A percentile compares a stretch with the other conserved stretches of the same genome.
Conservation (phyloP, 2,888 invertebrate species). For the Xylophagus ater region DNA sequence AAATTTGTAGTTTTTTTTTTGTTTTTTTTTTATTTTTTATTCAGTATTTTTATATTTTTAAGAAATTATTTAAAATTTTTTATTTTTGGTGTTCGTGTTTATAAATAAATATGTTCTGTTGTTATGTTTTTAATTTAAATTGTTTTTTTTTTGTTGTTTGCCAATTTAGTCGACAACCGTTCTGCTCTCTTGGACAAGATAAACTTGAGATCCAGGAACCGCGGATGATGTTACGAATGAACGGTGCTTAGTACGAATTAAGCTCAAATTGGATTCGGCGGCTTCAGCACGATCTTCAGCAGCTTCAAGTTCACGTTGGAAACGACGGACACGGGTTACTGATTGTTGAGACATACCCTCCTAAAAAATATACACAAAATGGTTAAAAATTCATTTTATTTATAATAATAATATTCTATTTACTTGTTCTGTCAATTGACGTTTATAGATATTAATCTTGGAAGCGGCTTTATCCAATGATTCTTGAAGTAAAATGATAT, state of each 20-base stretch:
- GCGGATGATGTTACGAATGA: conserved; percentile 91
- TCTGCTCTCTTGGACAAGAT: conserved; percentile 72
- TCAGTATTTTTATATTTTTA: not conserved
- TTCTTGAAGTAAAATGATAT: conserved; percentile 84
- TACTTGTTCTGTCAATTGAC: conserved; percentile 87
- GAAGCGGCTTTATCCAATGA: conserved; percentile 74
- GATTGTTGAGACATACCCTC: conserved; percentile 87
- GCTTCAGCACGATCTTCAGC: conserved; percentile 94
- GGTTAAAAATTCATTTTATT: not conserved
- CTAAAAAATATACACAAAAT: conserved; percentile 38
- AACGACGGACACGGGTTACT: conserved; percentile 91
- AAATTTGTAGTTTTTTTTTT: conserved; percentile 3
- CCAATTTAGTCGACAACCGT: conserved; percentile 38
- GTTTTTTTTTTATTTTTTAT: conserved; percentile 5
- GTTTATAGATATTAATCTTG: conserved; percentile 89
- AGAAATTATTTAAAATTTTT: conserved; percentile 4
- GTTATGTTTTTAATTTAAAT: conserved; percentile 5
- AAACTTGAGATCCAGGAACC: conserved; percentile 84
- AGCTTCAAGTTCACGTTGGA: conserved; percentile 96
- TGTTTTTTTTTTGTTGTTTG: conserved; percentile 1
- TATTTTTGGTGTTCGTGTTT: not conserved
- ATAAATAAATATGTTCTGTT: conserved; percentile 1
- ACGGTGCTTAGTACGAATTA: conserved; percentile 97
- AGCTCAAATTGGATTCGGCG: conserved; percentile 85
- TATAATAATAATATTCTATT: conserved; percentile 18